Percentiles rank a stretch among this genome's conserved stretches.
phyloP scores from a whole-genome alignment of 2,113 vertebrate genomes.

The Phrynocephalus versicolor region DNA sequence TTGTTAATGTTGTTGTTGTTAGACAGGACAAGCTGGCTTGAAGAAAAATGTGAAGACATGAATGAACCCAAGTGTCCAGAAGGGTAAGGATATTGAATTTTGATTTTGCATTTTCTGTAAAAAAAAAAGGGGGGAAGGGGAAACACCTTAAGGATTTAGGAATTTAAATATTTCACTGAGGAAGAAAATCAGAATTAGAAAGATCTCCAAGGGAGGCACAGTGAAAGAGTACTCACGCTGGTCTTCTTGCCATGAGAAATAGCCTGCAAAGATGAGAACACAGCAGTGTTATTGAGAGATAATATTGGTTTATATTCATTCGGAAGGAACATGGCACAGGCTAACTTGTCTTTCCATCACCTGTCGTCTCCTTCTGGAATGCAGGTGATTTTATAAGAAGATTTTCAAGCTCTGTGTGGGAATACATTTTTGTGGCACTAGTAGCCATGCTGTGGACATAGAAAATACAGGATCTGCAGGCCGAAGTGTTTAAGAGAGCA shows the following conservation, averaged over 20 bases:
- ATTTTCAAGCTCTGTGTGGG: too few species aligned
- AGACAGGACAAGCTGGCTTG: conserved; percentile 79
- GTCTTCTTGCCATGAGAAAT: neutral
- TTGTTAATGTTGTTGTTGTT: neutral
- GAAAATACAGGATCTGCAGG: neutral
- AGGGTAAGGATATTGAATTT: conserved; percentile 72
- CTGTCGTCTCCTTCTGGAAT: neutral
- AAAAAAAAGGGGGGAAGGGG: neutral
- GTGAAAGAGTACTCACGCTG: too few species aligned
- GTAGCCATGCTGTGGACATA: neutral
- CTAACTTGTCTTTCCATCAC: neutral
- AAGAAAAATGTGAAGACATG: conserved; percentile 77
- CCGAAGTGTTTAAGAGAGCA: neutral
- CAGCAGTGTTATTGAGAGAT: neutral
- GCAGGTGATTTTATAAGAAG: too few species aligned
- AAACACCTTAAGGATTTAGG: neutral
- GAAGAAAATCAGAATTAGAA: neutral
- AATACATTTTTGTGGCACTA: neutral
- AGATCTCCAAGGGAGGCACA: neutral
- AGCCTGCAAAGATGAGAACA: neutral
- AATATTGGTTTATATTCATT: neutral
- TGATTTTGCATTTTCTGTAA: neutral
- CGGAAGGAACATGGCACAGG: neutral
- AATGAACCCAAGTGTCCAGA: conserved; percentile 75
- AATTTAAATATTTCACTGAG: neutral